Evolutionary conservation across 2,797 vertebrate genomes (phyloP), one percentile per base, ranked within the genome.

Genomic region (Urosaurus nigricauda): DNA sequence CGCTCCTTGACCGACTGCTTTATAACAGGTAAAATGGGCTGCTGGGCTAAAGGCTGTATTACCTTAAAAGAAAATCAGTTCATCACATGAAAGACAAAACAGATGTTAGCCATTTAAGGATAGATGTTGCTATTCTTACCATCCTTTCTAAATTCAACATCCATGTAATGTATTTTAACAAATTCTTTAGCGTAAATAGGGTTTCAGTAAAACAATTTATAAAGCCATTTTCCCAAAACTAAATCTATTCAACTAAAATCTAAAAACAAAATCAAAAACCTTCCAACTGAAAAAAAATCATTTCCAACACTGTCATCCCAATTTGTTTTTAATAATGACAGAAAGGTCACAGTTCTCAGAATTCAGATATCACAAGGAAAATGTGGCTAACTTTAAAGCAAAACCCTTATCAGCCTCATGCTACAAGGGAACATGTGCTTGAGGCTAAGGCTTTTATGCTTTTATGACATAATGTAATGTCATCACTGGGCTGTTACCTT

Each of bases 1-100:
- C 98, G 97, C 89, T 99, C 98, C 96, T 99, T 99, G 85, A 99
- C 98, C 0, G 99, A 99, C 92, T 98, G 98, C 94, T 99, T 99
- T 87, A 98, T 96, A 86, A 97, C 93, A 0, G 98, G 97, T 80
- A 97, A 96, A 89, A 94, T 90, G 37, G 97, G 96, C 85, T 98
- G 98, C 93, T 95, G 97, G 83, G 95, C 95, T 87, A 97, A 93
- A 47, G 96, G 95, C 80, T 97, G 96, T 87, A 96, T 88, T 85
- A 97, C 97, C 97, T 98, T 94, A 35, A 95, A 87, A 29, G 56
- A 89, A 93, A 82, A 70, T 87, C 63, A 89, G 89, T 84, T 43
- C 84, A 16, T 89, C n/a, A 56, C 43, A 94, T 93, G 1, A 35
- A 83, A 90, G 37, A 89, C 83, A 43, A 89, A 12, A 47, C 43